Evolutionary conservation across 2,888 invertebrate species (phyloP), one percentile per base, ranked within the genome.

Genomic region (Baccha elongata): DNA sequence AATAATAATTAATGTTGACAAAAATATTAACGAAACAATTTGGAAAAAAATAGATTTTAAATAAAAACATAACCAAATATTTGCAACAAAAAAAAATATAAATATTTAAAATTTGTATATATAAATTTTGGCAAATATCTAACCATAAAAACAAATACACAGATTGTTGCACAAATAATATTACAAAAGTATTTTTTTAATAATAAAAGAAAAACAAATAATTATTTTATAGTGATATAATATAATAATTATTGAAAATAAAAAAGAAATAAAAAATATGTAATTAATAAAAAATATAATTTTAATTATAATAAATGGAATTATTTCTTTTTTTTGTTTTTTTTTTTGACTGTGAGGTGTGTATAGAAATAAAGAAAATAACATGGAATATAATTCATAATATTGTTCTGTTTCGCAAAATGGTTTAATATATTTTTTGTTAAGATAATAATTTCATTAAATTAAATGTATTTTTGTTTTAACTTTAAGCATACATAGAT

Each of bases 261-360:
- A 26, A 58, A n/a, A 65, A 76, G 35, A 81, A 67, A 78, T 60
- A 78, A 17, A 76, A 71, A 71, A 76, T 76, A 55, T 35, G 60
- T 83, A 72, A 76, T 62, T 60, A 62, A 76, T 71, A 81, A 53
- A 81, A 80, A 76, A 71, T 75, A 75, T 81, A 81, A 60, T 26
- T 74, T 81, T 76, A 81, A 64, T 83, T 68, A 78, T 78, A 78
- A 83, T 83, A 83, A 83, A 83, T 83, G 83, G 83, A 83, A 83
- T 83, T 68, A 65, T 73, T 32, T 73, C 35, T 62, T 48, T 68
- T 50, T 79, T 75, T 26, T 46, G 69, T 6, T 53, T 29, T 48
- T 80, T 46, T 71, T 64, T 72, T 26, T 69, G 64, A 75, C 84
- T 84, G 75, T 76, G 53, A 80, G 74, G 83, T 69, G 46, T 75